phyloP scores from a whole-genome alignment of 2,888 invertebrate genomes.

The Amiota communis region DNA sequence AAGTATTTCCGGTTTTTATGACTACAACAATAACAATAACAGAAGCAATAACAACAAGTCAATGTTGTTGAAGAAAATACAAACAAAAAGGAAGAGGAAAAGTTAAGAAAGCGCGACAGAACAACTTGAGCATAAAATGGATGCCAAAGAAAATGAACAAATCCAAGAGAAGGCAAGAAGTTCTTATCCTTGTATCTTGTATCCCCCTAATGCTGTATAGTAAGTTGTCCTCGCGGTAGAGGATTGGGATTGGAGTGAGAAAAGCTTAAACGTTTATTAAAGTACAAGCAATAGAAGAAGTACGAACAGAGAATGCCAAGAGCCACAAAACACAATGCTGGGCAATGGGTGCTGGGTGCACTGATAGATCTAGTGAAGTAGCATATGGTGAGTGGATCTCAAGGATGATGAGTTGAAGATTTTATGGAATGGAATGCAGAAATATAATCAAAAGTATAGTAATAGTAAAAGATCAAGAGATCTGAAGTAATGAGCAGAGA shows the following conservation, averaged over 20 bases:
- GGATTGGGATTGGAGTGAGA: neutral
- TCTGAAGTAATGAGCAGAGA: neutral
- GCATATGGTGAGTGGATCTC: too few relatives aligned
- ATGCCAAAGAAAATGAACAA: conserved; percentile 4
- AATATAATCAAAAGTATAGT: neutral
- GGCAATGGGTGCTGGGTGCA: too few relatives aligned
- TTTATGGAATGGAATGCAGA: neutral
- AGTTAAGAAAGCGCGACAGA: conserved; percentile 16
- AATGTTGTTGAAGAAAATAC: neutral
- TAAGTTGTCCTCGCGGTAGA: too few relatives aligned
- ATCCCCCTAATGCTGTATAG: neutral
- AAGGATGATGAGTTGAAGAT: neutral
- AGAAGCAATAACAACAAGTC: conserved; percentile 1
- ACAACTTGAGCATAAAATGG: conserved; percentile 16
- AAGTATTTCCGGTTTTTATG: conserved; percentile 27
- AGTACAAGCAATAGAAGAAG: neutral
- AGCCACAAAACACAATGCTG: neutral
- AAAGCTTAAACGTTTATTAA: conserved; percentile 15
- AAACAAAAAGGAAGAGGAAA: neutral
- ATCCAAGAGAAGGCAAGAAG: neutral
- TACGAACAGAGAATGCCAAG: neutral
- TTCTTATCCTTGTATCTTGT: neutral
- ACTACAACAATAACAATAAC: neutral
- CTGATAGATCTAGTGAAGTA: too few relatives aligned
- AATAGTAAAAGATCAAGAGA: neutral